phyloP scores from a whole-genome alignment of 2,888 invertebrate genomes.

The Stenichneumon culpator region DNA sequence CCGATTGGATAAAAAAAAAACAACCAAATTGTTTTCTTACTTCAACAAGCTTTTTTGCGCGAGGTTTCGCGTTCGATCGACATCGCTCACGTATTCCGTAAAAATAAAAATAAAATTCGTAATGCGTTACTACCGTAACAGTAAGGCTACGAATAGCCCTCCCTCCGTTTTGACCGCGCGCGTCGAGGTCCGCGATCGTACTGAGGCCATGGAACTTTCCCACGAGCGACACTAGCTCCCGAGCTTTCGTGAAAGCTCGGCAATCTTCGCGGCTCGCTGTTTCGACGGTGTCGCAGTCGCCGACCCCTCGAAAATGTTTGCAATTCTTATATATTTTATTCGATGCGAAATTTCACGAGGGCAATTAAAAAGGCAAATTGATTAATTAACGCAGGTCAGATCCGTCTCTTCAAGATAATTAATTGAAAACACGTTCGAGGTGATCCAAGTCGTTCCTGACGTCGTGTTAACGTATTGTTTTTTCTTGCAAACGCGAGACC shows the following conservation, averaged over 20 bases:
- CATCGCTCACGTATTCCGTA: conserved; percentile 10
- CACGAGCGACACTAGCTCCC: conserved; percentile 69
- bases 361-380: neutral
- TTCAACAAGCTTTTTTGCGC: conserved; percentile 51
- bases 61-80: conserved; percentile 29
- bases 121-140: conserved; percentile 8
- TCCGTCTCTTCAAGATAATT: neutral
- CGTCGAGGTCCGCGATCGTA: conserved; percentile 81
- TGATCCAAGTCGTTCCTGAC: too few relatives aligned
- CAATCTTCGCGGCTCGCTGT: conserved; percentile 73
- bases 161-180: conserved; percentile 74
- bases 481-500: too few relatives aligned
- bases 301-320: conserved; percentile 18
- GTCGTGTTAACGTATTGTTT: too few relatives aligned
- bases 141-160: conserved; percentile 38
- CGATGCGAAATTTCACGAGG: neutral
- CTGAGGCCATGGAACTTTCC: conserved; percentile 79
- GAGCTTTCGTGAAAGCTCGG: conserved; percentile 77
- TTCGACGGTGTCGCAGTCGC: conserved; percentile 42
- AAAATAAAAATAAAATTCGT: conserved; percentile 25
- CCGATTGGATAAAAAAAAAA: neutral
- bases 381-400: neutral
- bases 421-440: neutral
- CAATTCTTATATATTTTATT: neutral
- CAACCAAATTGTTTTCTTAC: conserved; percentile 26